These are phyloP conservation scores for Bufo gargarizans DNA, from an alignment of 2,113 vertebrate species.

Conservation along the genomic window DNA sequence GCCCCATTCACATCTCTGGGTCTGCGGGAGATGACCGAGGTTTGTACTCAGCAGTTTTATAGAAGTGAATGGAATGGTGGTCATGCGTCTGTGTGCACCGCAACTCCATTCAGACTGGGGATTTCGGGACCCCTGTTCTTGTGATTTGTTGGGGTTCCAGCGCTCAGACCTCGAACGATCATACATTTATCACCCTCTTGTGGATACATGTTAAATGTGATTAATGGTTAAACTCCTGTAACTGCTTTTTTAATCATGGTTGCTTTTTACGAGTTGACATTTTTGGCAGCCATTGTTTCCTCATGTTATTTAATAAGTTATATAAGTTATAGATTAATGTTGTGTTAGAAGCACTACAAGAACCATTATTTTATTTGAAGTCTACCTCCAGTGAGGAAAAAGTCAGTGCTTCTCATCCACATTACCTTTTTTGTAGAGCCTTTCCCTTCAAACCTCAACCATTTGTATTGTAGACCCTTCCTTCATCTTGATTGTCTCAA, in stretches of 20 bases:
- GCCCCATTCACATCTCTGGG: no score
- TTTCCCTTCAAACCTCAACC: neutral
- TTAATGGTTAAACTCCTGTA: no score
- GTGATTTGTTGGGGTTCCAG: no score
- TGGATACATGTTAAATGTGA: no score
- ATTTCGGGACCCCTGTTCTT: no score
- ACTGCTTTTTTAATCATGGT: neutral
- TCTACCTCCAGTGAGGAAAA: neutral
- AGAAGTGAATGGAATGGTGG: no score
- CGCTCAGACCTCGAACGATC: no score
- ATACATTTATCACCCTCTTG: no score
- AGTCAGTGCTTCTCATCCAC: neutral
- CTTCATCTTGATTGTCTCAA: neutral
- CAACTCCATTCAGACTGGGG: no score
- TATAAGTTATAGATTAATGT: neutral
- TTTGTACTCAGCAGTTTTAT: no score
- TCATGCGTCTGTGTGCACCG: no score
- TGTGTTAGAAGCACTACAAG: neutral
- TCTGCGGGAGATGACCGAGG: no score
- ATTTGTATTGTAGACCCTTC: neutral
- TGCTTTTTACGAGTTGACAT: neutral
- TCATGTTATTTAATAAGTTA: neutral
- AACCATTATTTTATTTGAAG: neutral
- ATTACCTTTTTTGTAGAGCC: neutral
- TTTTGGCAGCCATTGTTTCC: neutral